These are phyloP conservation scores for Microtus montanus DNA, from an alignment of 2,113 vertebrate species.

Conservation along the genomic window DNA sequence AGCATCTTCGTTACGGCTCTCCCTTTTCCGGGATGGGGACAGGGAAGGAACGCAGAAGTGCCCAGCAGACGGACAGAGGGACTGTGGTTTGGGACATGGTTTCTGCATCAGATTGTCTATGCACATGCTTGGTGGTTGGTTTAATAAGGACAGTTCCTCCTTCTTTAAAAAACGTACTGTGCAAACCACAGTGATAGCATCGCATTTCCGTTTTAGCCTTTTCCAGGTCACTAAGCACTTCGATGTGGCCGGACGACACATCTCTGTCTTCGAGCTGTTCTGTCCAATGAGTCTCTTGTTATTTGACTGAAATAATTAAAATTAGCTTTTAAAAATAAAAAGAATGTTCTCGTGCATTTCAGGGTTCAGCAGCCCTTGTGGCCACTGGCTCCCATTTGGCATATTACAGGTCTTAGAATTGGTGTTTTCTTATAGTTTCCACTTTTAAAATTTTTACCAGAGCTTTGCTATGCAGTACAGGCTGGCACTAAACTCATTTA, in stretches of 20 bases:
- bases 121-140: background rate
- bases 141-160: background rate
- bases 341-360: background rate
- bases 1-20: background rate
- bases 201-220: background rate
- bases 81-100: background rate
- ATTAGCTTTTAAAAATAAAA: background rate
- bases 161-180: background rate
- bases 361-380: background rate
- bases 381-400: background rate
- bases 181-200: background rate
- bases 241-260: background rate
- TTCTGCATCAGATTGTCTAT: background rate
- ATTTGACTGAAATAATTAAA: background rate
- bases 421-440: background rate
- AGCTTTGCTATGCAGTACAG: background rate
- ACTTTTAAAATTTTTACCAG: background rate
- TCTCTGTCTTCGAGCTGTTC: background rate
- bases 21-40: background rate
- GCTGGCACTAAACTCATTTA: background rate
- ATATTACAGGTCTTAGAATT: background rate
- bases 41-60: background rate
- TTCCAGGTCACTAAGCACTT: background rate
- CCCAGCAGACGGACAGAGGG: background rate
- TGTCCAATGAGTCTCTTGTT: background rate